A percentile compares a stretch with the other conserved stretches of the same genome.
phyloP scores from a whole-genome alignment of 2,113 vertebrate genomes.

The Strix uralensis region DNA sequence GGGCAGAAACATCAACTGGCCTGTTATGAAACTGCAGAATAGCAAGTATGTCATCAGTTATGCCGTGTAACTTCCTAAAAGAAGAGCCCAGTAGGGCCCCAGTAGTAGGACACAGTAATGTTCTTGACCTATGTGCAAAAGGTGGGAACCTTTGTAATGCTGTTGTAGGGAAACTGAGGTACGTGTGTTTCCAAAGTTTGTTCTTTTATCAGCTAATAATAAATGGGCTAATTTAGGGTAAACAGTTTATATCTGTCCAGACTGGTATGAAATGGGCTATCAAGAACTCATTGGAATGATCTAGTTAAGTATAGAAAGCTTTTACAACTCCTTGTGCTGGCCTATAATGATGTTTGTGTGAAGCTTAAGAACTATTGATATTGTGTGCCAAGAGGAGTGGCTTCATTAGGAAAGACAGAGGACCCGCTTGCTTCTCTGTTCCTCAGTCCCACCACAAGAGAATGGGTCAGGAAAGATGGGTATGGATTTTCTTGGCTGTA shows the following conservation, averaged over 20 bases:
- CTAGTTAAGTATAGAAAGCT: neutral
- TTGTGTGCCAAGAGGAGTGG: no score
- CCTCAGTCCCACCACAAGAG: no score
- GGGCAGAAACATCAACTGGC: neutral
- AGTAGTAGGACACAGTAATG: rapidly evolving
- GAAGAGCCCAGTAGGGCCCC: neutral
- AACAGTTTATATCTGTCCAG: neutral
- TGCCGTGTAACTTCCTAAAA: rapidly evolving
- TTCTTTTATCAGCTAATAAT: neutral
- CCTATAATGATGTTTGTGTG: rapidly evolving
- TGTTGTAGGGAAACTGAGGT: neutral
- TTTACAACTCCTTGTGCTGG: neutral
- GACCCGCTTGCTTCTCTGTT: neutral
- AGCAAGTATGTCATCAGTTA: neutral
- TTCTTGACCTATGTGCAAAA: neutral
- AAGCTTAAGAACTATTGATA: neutral
- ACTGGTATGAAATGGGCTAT: neutral
- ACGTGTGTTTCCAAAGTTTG: rapidly evolving
- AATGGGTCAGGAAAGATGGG: no score
- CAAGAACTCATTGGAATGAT: neutral
- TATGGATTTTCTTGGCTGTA: neutral
- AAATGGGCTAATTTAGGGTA: neutral
- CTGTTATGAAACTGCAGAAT: neutral
- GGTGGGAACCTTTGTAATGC: no score
- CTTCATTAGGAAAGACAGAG: neutral